Conservation (phyloP, 2,888 invertebrate genomes). For the Platycheirus albimanus region DNA sequence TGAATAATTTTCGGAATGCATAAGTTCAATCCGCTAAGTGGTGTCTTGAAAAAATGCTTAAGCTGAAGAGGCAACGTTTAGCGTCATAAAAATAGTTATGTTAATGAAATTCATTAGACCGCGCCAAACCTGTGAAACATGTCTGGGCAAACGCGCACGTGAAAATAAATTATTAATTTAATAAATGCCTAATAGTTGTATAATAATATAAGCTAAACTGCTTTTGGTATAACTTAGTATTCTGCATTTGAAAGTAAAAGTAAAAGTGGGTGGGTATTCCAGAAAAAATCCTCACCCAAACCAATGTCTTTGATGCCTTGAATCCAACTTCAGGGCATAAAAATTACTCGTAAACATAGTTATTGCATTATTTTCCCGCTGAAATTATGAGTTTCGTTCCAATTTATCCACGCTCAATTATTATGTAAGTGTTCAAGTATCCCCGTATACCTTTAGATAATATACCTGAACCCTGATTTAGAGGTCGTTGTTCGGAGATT, state of each 20-base stretch:
- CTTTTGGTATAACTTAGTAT: no score
- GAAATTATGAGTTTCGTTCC: background rate
- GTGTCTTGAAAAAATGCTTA: background rate
- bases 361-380: background rate
- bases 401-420: slow-evolving; percentile 27
- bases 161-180: no score
- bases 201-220: no score
- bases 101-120: slow-evolving; percentile 16
- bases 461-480: slow-evolving; percentile 14
- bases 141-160: no score
- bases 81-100: slow-evolving; percentile 9
- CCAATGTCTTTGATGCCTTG: no score
- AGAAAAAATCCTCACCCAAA: no score
- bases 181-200: no score
- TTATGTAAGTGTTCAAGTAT: slow-evolving; percentile 1
- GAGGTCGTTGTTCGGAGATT: slow-evolving; percentile 31
- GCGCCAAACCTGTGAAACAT: no score
- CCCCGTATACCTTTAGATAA: background rate
- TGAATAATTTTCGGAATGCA: slow-evolving; percentile 34
- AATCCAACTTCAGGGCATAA: no score
- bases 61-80: background rate
- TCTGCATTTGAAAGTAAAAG: no score
- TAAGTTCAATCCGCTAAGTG: background rate
- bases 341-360: slow-evolving; percentile 14
- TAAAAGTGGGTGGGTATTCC: no score